Percentiles rank a stretch among this genome's conserved stretches.
Evolutionary conservation across 1,140 invertebrate genomes (phyloP).

Genomic region (Agraylea sexmaculata): DNA sequence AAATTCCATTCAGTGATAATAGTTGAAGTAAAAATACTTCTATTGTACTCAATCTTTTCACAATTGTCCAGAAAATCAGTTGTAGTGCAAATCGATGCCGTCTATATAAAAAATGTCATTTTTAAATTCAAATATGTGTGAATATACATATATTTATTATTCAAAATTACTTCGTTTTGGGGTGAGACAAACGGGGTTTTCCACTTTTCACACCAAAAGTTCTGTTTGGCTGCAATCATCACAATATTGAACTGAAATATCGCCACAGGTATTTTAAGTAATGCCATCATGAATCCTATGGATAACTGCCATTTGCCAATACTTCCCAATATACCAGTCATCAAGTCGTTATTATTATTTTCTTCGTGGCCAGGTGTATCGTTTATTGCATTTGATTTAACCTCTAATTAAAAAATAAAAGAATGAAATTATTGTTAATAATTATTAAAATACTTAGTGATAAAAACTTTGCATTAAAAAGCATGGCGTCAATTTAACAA

Average conservation of each 20-base stretch:
- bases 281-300: slow-evolving; percentile 47
- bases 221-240: slow-evolving; percentile 48
- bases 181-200: slow-evolving; percentile 1
- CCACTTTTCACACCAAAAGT: slow-evolving; percentile 38
- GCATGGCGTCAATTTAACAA: too few species aligned
- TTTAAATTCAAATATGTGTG: background rate
- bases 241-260: slow-evolving; percentile 49
- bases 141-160: background rate
- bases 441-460: too few species aligned
- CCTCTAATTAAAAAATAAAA: too few species aligned
- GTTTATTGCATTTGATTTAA: too few species aligned
- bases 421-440: too few species aligned
- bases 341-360: slow-evolving; percentile 24
- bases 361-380: too few species aligned
- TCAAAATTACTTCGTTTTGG: background rate
- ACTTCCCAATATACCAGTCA: slow-evolving; percentile 46
- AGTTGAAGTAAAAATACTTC: slow-evolving; percentile 49
- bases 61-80: slow-evolving; percentile 36
- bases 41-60: slow-evolving; percentile 44
- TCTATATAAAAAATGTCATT: slow-evolving; percentile 17
- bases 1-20: slow-evolving; percentile 64
- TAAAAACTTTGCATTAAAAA: too few species aligned
- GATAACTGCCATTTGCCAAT: slow-evolving; percentile 58
- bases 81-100: slow-evolving; percentile 4
- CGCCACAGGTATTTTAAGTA: slow-evolving; percentile 55